Base-by-base conservation (phyloP, 64 coral and sea anemone genomes). In the Stichodactyla mertensii region DNA sequence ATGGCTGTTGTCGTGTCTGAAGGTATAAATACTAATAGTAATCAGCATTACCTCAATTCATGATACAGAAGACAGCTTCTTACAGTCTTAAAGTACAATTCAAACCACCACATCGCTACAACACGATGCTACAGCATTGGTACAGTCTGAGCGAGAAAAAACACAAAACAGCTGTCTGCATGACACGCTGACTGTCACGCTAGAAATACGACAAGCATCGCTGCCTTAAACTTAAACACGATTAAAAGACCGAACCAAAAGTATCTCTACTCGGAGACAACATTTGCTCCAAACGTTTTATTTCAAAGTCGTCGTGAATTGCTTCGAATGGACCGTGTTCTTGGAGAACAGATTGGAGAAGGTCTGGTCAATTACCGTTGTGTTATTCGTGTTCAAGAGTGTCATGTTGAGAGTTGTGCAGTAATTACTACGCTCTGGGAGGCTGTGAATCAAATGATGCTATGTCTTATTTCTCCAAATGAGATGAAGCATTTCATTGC, bases 331-430 rank as follows among this genome's bases (percentile, higher is more conserved):
- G 69, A 74, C 69, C 24, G 69, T 14, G 6, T 27, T 74, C 69
- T 74, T 74, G 69, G 69, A 6, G 69, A 74, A 74, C 69, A 74
- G 69, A 74, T 74, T 74, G 69, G 24, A 31, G 27, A 74, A 27
- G 10, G 69, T 74, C 69, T 74, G 69, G 7, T 74, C 24, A 74
- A 74, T 74, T 74, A 31, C 27, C 69, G 22, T 28, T 26, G 23
- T 14, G 69, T 74, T 74, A 74, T 74, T 71, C n/a, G 24, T 71
- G 27, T 8, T 74, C 22, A 31, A 31, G n/a, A 31, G 69, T 74
- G 24, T 74, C 24, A 74, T 71, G 69, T 74, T 74, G 8, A 27
- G n/a, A 31, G 1, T 74, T 31, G 2, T 74, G 11, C 24, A 31
- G 2, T 2, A 0, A 74, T 26, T 26, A 11, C 27, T 11, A 13